Evolutionary conservation across 2,113 vertebrate species (phyloP).

Genomic region (Alectura lathami): DNA sequence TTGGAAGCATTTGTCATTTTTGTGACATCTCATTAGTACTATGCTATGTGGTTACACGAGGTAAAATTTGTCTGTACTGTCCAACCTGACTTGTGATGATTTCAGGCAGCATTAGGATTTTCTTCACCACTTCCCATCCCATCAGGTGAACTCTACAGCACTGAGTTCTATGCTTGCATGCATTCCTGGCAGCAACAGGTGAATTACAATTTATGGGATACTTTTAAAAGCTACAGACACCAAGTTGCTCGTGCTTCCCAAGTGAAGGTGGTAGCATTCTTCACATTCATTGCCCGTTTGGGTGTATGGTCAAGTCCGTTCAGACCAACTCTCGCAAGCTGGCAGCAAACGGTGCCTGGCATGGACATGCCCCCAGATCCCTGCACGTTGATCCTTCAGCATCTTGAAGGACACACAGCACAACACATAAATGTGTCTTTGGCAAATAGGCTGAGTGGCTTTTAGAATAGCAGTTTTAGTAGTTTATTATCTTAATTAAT

Average conservation of each 20-base stretch:
- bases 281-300: neutral
- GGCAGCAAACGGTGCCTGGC: neutral
- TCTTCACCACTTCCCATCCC: neutral
- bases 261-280: neutral
- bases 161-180: accelerated
- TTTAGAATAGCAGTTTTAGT: neutral
- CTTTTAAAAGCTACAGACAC: neutral
- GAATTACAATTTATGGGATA: neutral
- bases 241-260: neutral
- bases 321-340: neutral
- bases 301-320: neutral
- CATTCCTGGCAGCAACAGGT: neutral
- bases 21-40: neutral
- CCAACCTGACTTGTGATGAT: neutral
- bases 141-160: neutral
- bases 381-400: neutral
- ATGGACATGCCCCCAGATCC: neutral
- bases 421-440: neutral
- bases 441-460: neutral
- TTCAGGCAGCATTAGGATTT: neutral
- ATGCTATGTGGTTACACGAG: accelerated
- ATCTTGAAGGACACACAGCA: neutral
- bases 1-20: neutral
- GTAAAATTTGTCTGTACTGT: accelerated
- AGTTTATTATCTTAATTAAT: neutral